These are phyloP conservation scores for Myathropa florea DNA, from an alignment of 2,888 invertebrate species.

Conservation along the genomic window DNA sequence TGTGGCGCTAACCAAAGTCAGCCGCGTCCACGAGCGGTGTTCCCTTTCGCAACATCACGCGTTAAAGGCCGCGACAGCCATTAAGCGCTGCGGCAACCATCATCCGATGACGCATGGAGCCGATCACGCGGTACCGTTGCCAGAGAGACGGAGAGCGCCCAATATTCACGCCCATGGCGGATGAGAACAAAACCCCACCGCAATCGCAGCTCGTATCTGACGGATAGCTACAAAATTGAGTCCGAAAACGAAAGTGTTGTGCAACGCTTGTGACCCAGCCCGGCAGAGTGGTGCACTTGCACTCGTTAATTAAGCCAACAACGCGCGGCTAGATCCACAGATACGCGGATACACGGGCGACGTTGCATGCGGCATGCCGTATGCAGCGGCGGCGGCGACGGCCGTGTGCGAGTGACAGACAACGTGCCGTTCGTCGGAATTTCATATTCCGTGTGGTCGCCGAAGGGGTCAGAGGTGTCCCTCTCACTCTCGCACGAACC, in stretches of 20 bases:
- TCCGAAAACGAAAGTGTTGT: conserved; percentile 56
- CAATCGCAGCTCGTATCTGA: background rate
- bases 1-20: background rate
- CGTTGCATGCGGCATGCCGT: background rate
- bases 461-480: conserved; percentile 56
- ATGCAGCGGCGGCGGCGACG: too few species aligned
- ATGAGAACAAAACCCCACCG: too few species aligned
- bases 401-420: background rate
- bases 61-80: background rate
- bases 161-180: too few species aligned
- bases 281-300: conserved; percentile 33
- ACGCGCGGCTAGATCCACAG: background rate
- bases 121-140: background rate
- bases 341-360: background rate
- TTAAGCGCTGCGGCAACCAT: background rate
- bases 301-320: conserved; percentile 35
- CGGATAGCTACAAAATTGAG: background rate
- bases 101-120: background rate
- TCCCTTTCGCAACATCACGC: background rate
- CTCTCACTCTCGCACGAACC: conserved; percentile 4
- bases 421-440: conserved; percentile 12
- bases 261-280: conserved; percentile 18
- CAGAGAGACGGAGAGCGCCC: too few species aligned
- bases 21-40: background rate
- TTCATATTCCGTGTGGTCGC: conserved; percentile 39